Percentiles rank a stretch among this genome's conserved stretches.
phyloP scores from a whole-genome alignment of 2,113 vertebrate genomes.

The Xenopus borealis region DNA sequence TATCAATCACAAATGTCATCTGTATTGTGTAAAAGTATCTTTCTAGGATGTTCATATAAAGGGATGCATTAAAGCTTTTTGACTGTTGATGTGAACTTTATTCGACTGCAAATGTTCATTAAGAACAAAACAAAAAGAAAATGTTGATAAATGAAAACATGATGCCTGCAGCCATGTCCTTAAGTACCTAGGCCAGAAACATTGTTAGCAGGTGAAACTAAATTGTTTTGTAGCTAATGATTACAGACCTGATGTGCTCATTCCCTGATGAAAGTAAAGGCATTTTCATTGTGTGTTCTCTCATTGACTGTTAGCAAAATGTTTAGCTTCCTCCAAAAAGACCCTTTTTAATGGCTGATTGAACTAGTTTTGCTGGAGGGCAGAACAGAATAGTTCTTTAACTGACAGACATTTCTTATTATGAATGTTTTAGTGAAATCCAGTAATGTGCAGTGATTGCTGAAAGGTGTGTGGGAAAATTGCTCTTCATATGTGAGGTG shows the following conservation, averaged over 20 bases:
- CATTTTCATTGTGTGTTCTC: constrained; percentile 46
- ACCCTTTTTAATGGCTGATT: constrained; percentile 59
- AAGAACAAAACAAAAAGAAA: not conserved
- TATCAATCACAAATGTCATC: too few relatives aligned
- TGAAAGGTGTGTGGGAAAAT: constrained; percentile 23
- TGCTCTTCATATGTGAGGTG: constrained; percentile 37
- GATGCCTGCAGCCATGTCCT: constrained; percentile 7
- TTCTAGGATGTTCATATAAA: too few relatives aligned
- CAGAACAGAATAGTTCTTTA: constrained; percentile 52
- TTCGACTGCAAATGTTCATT: too few relatives aligned
- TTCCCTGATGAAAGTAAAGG: constrained; percentile 17
- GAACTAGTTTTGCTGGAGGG: constrained; percentile 65
- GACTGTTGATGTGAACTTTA: too few relatives aligned
- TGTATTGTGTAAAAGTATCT: too few relatives aligned
- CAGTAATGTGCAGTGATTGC: constrained; percentile 45
- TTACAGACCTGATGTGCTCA: not conserved
- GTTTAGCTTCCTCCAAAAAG: constrained; percentile 61
- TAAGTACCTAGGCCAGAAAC: not conserved
- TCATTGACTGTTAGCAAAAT: constrained; percentile 47
- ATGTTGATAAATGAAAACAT: constrained; percentile 8
- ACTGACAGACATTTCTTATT: constrained; percentile 52
- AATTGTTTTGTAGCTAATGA: not conserved
- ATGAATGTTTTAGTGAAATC: constrained; percentile 45
- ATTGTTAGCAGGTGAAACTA: constrained; percentile 9
- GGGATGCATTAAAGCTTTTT: too few relatives aligned